These are phyloP conservation scores for Hydrochoerus hydrochaeris DNA, from an alignment of 2,113 vertebrate genomes.

Conservation along the genomic window DNA sequence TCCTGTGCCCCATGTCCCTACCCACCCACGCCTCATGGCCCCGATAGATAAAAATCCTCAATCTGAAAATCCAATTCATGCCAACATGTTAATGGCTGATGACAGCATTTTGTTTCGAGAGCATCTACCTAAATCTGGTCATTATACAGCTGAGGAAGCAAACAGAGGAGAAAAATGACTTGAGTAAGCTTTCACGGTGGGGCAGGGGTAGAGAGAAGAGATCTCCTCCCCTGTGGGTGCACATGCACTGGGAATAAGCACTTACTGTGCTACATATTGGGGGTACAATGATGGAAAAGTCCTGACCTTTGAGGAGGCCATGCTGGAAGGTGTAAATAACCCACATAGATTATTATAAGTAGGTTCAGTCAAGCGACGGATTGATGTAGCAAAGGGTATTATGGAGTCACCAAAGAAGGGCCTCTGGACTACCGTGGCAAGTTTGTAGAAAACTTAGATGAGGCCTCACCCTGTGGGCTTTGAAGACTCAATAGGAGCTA, in stretches of 20 bases:
- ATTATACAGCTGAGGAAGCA: not conserved
- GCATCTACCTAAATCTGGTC: not conserved
- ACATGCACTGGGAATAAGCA: not conserved
- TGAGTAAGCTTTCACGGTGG: not conserved
- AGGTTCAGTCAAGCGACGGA: not conserved
- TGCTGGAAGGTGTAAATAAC: not conserved
- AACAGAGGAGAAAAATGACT: not conserved
- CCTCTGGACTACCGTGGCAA: not conserved
- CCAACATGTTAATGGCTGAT: not conserved
- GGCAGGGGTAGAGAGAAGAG: not conserved
- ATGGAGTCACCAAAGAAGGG: not conserved
- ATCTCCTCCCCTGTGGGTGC: not conserved
- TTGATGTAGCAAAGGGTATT: not conserved
- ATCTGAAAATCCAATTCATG: not conserved
- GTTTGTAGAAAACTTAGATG: not conserved
- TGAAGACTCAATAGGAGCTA: not conserved
- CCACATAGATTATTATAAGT: not conserved
- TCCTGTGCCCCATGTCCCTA: not conserved
- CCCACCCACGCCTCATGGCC: not conserved
- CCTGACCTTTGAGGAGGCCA: not conserved
- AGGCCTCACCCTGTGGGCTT: not conserved
- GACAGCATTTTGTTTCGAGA: not conserved
- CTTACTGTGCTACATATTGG: not conserved
- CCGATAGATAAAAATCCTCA: accelerated
- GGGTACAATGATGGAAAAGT: not conserved